Percentiles rank a stretch among this genome's conserved stretches.
Evolutionary conservation across 2,888 invertebrate species (phyloP).

Genomic region (Pyralis farinalis): DNA sequence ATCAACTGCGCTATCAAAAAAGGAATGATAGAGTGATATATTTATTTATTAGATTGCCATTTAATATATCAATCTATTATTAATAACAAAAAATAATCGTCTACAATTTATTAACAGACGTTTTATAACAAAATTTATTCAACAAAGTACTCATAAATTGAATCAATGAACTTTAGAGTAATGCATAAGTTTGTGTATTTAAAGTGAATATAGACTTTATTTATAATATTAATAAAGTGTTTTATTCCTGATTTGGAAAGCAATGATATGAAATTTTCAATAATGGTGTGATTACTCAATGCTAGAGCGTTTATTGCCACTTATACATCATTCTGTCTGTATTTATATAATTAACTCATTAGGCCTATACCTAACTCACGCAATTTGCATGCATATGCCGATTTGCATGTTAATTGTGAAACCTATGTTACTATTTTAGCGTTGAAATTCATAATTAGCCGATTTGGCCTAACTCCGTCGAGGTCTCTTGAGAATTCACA

Average conservation of each 20-base stretch:
- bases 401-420: background rate
- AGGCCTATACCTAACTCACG: background rate
- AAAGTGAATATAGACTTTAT: background rate
- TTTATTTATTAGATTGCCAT: too few species aligned
- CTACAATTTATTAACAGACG: too few species aligned
- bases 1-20: too few species aligned
- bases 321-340: background rate
- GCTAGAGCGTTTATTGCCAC: background rate
- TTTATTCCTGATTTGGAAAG: background rate
- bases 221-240: background rate
- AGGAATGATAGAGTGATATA: too few species aligned
- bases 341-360: background rate
- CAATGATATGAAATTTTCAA: background rate
- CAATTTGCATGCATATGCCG: background rate
- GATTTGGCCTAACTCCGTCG: too few species aligned
- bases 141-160: too few species aligned
- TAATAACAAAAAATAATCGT: too few species aligned
- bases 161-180: too few species aligned
- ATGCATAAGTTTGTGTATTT: too few species aligned
- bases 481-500: background rate
- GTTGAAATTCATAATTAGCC: too few species aligned
- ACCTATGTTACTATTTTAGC: background rate
- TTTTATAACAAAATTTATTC: too few species aligned
- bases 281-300: conserved; percentile 1
- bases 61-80: too few species aligned